Evolutionary conservation across 1,140 invertebrate genomes (phyloP).

Genomic region (Eriocheir sinensis): DNA sequence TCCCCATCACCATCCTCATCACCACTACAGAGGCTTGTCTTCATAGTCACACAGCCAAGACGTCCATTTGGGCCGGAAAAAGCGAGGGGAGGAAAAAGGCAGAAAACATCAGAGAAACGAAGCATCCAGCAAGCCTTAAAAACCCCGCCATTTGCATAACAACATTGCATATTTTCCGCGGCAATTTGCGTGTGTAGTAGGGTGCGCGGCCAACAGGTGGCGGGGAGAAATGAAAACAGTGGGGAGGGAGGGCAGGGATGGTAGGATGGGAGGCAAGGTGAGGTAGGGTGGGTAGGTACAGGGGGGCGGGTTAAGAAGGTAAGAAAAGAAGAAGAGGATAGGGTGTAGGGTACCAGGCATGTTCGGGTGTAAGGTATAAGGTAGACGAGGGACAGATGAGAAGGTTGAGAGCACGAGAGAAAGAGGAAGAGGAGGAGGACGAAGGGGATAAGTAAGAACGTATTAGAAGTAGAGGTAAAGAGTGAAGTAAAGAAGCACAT

Average conservation of each 20-base stretch:
- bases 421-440: too few relatives aligned
- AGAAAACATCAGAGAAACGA: not conserved
- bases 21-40: not conserved
- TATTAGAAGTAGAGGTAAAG: too few relatives aligned
- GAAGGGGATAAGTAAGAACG: too few relatives aligned
- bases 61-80: not conserved
- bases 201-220: conserved; percentile 7
- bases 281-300: too few relatives aligned
- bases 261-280: too few relatives aligned
- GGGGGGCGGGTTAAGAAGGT: too few relatives aligned
- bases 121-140: not conserved
- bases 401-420: too few relatives aligned
- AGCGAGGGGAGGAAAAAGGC: too few relatives aligned
- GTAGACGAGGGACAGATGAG: not conserved
- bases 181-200: conserved; percentile 23
- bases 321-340: not conserved
- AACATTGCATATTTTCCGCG: not conserved
- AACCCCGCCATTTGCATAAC: not conserved
- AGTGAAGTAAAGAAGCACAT: too few relatives aligned
- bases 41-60: not conserved
- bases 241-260: not conserved
- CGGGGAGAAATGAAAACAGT: not conserved
- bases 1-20: not conserved
- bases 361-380: too few relatives aligned
- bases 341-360: too few relatives aligned